A percentile compares a stretch with the other conserved stretches of the same genome.
These are phyloP conservation scores for Diarsia rubi DNA, from an alignment of 2,888 invertebrate species.

Conservation along the genomic window DNA sequence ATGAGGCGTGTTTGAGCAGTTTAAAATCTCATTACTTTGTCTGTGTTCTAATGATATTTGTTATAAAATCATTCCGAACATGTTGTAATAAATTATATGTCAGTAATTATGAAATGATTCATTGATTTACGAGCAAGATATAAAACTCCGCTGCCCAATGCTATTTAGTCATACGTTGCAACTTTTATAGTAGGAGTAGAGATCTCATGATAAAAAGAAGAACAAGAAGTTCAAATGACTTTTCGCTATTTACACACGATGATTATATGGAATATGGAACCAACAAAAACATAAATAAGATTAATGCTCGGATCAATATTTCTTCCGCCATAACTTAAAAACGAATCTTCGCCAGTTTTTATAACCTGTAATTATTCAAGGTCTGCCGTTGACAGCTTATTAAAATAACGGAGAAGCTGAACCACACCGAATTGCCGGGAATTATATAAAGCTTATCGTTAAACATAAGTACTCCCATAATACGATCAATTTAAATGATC, in stretches of 20 bases:
- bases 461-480: background rate
- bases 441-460: slow-evolving; percentile 23
- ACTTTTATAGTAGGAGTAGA: background rate
- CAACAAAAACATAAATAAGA: background rate
- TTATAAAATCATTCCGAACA: background rate
- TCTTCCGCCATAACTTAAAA: slow-evolving; percentile 4
- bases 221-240: no score
- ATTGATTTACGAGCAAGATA: background rate
- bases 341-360: slow-evolving; percentile 19
- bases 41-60: slow-evolving; percentile 8
- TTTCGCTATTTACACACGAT: background rate
- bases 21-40: slow-evolving; percentile 15
- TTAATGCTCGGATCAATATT: background rate
- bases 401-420: slow-evolving; percentile 20
- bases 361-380: slow-evolving; percentile 24
- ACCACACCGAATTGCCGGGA: slow-evolving; percentile 19
- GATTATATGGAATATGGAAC: background rate
- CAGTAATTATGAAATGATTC: slow-evolving; percentile 3
- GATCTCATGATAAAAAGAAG: no score
- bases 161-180: background rate
- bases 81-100: background rate
- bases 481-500: background rate
- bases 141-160: background rate
- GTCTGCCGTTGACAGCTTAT: slow-evolving; percentile 28
- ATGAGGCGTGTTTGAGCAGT: background rate